Conservation (phyloP, 2,113 vertebrate species). For the Paracanthobrama guichenoti region DNA sequence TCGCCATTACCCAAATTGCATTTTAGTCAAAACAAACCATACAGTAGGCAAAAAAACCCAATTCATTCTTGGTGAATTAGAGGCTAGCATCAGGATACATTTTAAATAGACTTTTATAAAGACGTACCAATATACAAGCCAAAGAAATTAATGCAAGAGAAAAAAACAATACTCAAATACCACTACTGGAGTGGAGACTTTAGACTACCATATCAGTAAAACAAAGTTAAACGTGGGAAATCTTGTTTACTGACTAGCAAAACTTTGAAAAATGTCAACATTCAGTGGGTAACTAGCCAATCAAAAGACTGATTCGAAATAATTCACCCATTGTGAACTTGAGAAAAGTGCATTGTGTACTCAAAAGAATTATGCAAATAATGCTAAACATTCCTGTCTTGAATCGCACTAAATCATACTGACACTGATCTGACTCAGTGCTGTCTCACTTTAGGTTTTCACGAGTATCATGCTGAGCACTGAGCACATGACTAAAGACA, state of each 20-base stretch:
- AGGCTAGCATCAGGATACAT: not conserved
- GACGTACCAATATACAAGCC: not conserved
- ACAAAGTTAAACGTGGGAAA: not conserved
- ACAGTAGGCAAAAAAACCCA: not conserved
- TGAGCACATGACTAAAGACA: slow-evolving; percentile 10
- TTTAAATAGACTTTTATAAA: not conserved
- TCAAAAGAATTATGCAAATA: slow-evolving; percentile 2
- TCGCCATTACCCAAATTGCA: not conserved
- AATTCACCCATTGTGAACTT: not conserved
- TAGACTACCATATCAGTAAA: not conserved
- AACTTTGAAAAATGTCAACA: not conserved
- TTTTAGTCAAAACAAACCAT: not conserved
- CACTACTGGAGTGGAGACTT: no score
- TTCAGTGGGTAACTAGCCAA: not conserved
- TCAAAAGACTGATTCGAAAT: not conserved
- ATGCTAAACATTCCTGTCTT: not conserved
- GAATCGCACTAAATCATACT: slow-evolving; percentile 10
- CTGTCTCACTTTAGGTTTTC: slow-evolving; percentile 5
- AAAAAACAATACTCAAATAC: not conserved
- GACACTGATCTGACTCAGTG: not conserved
- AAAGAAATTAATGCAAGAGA: not conserved
- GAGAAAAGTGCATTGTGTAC: not conserved
- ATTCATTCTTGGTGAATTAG: not conserved
- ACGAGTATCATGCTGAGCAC: not conserved
- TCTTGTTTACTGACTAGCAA: not conserved